A percentile compares a stretch with the other conserved stretches of the same genome.
Conservation (phyloP, 2,888 invertebrate genomes). For the Allolobophora icterica region DNA sequence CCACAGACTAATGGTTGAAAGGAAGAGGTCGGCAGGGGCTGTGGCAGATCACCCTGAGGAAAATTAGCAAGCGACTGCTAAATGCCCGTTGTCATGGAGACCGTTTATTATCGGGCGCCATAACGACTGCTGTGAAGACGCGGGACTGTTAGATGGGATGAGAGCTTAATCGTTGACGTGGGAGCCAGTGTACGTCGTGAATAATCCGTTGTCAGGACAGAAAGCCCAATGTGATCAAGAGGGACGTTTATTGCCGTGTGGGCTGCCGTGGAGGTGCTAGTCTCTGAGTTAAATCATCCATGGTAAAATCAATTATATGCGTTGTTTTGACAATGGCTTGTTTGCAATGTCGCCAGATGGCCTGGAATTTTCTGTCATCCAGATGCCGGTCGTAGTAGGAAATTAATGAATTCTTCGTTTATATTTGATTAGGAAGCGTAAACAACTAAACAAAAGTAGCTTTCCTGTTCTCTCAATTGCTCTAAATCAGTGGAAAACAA, state of each 20-base stretch:
- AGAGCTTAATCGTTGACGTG: not conserved
- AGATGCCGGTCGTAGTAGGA: too few relatives aligned
- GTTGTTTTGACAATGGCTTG: too few relatives aligned
- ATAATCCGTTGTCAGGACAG: not conserved
- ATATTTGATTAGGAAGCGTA: too few relatives aligned
- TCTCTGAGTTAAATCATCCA: too few relatives aligned
- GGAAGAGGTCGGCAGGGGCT: not conserved
- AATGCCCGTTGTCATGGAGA: not conserved
- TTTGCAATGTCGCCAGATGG: too few relatives aligned
- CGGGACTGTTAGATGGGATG: not conserved
- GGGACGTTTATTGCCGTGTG: not conserved
- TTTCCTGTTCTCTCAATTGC: too few relatives aligned
- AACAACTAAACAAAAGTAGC: too few relatives aligned
- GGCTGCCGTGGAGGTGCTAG: not conserved
- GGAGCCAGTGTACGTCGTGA: not conserved
- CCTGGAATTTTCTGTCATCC: too few relatives aligned
- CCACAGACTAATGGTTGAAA: not conserved
- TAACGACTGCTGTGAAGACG: not conserved
- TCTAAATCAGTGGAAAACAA: too few relatives aligned
- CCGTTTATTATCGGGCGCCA: not conserved
- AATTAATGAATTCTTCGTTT: too few relatives aligned
- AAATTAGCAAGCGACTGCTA: not conserved
- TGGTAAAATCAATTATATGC: too few relatives aligned
- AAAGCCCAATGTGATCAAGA: not conserved
- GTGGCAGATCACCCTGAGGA: not conserved